Evolutionary conservation across 2,888 invertebrate species (phyloP).

Genomic region (Epinotia demarniana): DNA sequence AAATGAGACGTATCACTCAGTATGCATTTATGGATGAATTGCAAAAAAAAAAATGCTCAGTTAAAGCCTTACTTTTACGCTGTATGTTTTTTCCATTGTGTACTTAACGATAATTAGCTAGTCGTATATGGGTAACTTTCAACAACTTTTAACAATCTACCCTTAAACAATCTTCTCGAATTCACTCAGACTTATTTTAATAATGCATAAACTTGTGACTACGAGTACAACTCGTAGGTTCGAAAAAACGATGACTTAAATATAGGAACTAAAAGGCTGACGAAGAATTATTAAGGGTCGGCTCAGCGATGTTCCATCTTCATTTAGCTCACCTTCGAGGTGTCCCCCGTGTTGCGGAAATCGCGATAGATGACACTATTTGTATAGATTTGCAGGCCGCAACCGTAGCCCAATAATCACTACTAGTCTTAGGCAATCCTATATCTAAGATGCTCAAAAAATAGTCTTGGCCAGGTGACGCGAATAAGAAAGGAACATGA

Average conservation of each 20-base stretch:
- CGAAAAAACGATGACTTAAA: conserved; percentile 6
- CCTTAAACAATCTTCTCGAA: not conserved
- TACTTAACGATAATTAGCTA: too few species aligned
- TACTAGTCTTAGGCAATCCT: conserved; percentile 9
- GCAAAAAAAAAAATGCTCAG: too few species aligned
- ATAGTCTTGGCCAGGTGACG: too few species aligned
- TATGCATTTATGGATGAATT: too few species aligned
- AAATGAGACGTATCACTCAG: not conserved
- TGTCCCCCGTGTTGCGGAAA: conserved; percentile 53
- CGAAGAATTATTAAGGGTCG: conserved; percentile 58
- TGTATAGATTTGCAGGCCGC: conserved; percentile 61
- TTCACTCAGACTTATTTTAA: not conserved
- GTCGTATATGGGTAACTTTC: too few species aligned
- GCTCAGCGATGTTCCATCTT: conserved; percentile 55
- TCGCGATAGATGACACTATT: conserved; percentile 61
- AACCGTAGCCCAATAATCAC: conserved; percentile 44
- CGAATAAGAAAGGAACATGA: not conserved
- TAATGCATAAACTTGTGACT: not conserved
- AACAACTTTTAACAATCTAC: not conserved
- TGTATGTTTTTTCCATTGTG: too few species aligned
- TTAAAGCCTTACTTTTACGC: too few species aligned
- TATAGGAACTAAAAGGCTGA: conserved; percentile 40
- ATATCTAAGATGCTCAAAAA: too few species aligned
- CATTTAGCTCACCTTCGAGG: conserved; percentile 54
- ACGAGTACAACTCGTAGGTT: not conserved